phyloP scores from a whole-genome alignment of 2,797 vertebrate species.

The Allobates femoralis region DNA sequence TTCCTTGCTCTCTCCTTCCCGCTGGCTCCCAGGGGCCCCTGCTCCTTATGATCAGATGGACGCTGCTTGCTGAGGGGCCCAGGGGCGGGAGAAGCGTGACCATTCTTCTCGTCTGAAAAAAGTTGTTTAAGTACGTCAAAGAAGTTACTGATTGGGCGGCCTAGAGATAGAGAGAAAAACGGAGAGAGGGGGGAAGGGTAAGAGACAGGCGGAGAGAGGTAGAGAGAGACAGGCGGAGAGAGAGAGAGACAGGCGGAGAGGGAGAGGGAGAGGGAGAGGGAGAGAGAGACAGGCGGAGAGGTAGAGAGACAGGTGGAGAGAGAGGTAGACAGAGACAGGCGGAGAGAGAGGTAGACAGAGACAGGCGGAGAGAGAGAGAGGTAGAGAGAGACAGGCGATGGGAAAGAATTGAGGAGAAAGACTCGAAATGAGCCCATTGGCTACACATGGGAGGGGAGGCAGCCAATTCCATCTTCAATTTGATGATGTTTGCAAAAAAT shows the following conservation, averaged over 20 bases:
- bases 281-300: constrained; percentile 81
- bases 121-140: constrained; percentile 99
- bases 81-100: constrained; percentile 90
- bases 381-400: constrained; percentile 32
- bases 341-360: constrained; percentile 62
- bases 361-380: constrained; percentile 68
- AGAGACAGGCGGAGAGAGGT: constrained; percentile 68
- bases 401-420: constrained; percentile 4
- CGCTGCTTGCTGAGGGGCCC: constrained; percentile 90
- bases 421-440: constrained; percentile 19
- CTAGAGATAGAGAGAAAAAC: constrained; percentile 87
- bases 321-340: too few species aligned
- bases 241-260: constrained; percentile 59
- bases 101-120: constrained; percentile 99
- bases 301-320: constrained; percentile 79
- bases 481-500: neutral
- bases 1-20: constrained; percentile 88
- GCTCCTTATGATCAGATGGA: constrained; percentile 88
- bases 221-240: too few species aligned
- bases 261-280: constrained; percentile 68
- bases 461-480: constrained; percentile 5
- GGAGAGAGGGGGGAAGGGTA: constrained; percentile 61
- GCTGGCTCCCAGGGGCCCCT: constrained; percentile 83
- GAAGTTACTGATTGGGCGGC: constrained; percentile 98
- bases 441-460: neutral